Percentiles rank a stretch among this genome's conserved stretches.
These are phyloP conservation scores for Platyura marginata DNA, from an alignment of 1,140 invertebrate species.

Conservation along the genomic window DNA sequence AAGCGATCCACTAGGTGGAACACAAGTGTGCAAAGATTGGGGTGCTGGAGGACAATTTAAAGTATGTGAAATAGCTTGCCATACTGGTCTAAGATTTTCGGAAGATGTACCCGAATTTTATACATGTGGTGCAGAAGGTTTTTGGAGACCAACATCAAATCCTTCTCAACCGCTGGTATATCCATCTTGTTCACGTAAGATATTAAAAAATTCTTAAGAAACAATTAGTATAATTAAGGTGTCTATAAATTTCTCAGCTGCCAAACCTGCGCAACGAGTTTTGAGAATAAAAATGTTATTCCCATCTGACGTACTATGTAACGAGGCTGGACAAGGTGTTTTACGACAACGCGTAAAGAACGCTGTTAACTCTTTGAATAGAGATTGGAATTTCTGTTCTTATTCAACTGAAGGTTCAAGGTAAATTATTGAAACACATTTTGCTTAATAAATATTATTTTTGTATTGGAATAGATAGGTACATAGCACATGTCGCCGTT, in stretches of 20 bases:
- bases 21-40: constrained; percentile 86
- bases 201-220: constrained; percentile 3
- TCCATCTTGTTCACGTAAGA: constrained; percentile 73
- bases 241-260: constrained; percentile 27
- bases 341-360: constrained; percentile 70
- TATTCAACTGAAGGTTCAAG: constrained; percentile 48
- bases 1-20: constrained; percentile 72
- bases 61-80: constrained; percentile 77
- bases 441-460: no score
- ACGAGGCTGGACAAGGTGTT: constrained; percentile 82
- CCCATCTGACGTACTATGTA: constrained; percentile 83
- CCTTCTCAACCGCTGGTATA: constrained; percentile 64
- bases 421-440: constrained; percentile 7
- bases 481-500: no score
- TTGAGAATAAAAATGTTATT: constrained; percentile 86
- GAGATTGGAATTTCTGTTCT: constrained; percentile 87
- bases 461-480: no score
- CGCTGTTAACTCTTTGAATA: constrained; percentile 73
- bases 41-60: constrained; percentile 90
- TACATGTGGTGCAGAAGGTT: constrained; percentile 89
- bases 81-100: constrained; percentile 71
- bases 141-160: constrained; percentile 76
- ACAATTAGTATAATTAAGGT: not conserved
- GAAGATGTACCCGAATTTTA: constrained; percentile 86
- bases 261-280: constrained; percentile 72